Percentiles rank a stretch among this genome's conserved stretches.
phyloP scores from a whole-genome alignment of 2,888 invertebrate species.

The Coremacera marginata region DNA sequence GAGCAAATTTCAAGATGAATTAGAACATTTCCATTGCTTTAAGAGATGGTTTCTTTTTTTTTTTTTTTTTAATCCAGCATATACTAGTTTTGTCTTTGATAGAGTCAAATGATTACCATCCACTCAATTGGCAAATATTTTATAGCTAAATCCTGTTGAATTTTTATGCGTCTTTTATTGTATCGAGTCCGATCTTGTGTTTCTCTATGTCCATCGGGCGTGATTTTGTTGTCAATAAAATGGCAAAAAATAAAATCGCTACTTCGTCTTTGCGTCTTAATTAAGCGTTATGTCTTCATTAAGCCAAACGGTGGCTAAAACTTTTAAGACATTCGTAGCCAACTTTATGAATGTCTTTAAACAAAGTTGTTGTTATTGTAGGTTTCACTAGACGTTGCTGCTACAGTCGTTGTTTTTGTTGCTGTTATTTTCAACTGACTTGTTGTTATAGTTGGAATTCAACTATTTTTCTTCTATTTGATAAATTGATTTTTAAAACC shows the following conservation, averaged over 20 bases:
- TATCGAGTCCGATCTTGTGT: neutral
- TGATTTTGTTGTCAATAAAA: slow-evolving; percentile 34
- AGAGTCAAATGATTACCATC: neutral
- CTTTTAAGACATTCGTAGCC: slow-evolving; percentile 2
- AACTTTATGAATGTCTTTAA: neutral
- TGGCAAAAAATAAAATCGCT: neutral
- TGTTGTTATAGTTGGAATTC: no score
- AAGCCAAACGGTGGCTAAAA: slow-evolving; percentile 22
- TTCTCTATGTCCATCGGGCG: neutral
- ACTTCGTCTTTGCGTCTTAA: neutral
- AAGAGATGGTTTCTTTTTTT: no score
- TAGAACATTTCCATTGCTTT: no score
- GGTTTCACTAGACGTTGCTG: neutral
- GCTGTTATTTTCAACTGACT: no score
- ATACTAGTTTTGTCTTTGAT: no score
- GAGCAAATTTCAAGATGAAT: no score
- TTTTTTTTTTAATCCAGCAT: no score
- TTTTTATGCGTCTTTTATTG: neutral
- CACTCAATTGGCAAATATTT: neutral
- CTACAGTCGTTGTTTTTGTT: neutral
- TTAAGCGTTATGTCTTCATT: slow-evolving; percentile 39
- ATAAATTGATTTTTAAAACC: no score
- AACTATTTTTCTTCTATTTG: neutral
- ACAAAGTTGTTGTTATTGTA: neutral
- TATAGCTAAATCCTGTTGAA: neutral